Conservation (phyloP, 1,140 invertebrate genomes). For the Hesperophylax magnus region DNA sequence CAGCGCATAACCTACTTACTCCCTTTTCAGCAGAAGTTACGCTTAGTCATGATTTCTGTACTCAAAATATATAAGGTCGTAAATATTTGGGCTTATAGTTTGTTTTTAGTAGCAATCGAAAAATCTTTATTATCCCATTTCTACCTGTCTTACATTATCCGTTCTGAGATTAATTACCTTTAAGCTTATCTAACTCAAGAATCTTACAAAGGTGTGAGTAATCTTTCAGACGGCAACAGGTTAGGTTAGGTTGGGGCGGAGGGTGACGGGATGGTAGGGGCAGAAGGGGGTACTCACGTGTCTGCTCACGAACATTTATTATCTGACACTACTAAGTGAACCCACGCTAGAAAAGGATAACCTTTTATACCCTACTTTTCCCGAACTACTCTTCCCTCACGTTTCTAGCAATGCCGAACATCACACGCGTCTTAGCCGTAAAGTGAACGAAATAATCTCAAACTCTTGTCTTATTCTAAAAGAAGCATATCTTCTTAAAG, state of each 20-base stretch:
- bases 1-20: too few relatives aligned
- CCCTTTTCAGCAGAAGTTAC: too few relatives aligned
- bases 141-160: too few relatives aligned
- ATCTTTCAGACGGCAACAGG: conserved; percentile 1
- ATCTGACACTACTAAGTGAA: conserved; percentile 34
- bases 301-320: conserved; percentile 32
- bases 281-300: conserved; percentile 5
- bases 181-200: too few relatives aligned
- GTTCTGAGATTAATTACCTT: too few relatives aligned
- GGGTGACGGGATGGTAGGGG: not conserved
- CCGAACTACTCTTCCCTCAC: conserved; percentile 33
- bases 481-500: not conserved
- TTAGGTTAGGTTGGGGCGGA: not conserved
- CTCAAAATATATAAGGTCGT: too few relatives aligned
- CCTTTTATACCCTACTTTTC: conserved; percentile 34
- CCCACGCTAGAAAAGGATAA: conserved; percentile 36
- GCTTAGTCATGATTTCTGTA: too few relatives aligned
- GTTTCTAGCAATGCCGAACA: conserved; percentile 28
- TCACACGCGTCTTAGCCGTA: conserved; percentile 39
- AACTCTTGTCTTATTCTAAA: conserved; percentile 20
- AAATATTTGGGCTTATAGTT: too few relatives aligned
- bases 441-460: conserved; percentile 35
- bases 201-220: too few relatives aligned
- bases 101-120: too few relatives aligned
- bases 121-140: too few relatives aligned